These are phyloP conservation scores for Zosterops japonicus DNA, from an alignment of 2,113 vertebrate genomes.

Conservation along the genomic window DNA sequence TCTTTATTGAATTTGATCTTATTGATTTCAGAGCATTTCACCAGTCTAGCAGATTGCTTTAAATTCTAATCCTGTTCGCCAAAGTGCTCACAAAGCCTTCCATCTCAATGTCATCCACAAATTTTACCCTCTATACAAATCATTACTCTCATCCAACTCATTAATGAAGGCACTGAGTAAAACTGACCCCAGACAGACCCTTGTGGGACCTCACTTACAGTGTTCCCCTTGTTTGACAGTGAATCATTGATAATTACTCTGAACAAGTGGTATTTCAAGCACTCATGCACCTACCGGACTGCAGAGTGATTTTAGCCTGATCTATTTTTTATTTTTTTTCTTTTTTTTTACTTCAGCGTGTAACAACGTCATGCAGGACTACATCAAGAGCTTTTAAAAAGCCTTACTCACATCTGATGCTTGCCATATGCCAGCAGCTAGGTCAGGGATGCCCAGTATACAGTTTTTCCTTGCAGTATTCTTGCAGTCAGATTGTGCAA, in stretches of 20 bases:
- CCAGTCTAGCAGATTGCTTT: background rate
- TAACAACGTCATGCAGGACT: background rate
- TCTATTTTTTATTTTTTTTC: background rate
- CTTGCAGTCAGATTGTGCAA: background rate
- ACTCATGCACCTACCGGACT: background rate
- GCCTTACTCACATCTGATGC: background rate
- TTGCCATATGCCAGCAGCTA: background rate
- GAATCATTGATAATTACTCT: constrained; percentile 41
- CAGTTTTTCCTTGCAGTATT: background rate
- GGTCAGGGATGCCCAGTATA: background rate
- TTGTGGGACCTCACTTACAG: constrained; percentile 20
- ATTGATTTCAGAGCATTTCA: constrained; percentile 29
- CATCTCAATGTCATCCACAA: constrained; percentile 14
- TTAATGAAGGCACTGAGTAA: constrained; percentile 42
- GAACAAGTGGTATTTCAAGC: constrained; percentile 32
- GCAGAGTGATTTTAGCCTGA: background rate
- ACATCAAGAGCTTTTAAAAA: background rate
- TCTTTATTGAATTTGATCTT: constrained; percentile 42
- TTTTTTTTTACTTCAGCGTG: background rate
- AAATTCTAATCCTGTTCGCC: constrained; percentile 4
- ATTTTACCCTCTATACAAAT: constrained; percentile 39
- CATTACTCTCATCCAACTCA: background rate
- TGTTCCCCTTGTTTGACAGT: background rate
- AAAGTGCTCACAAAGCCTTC: constrained; percentile 11
- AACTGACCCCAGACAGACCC: constrained; percentile 25